phyloP scores from a whole-genome alignment of 1,140 invertebrate species.

The Hycleus phaleratus region DNA sequence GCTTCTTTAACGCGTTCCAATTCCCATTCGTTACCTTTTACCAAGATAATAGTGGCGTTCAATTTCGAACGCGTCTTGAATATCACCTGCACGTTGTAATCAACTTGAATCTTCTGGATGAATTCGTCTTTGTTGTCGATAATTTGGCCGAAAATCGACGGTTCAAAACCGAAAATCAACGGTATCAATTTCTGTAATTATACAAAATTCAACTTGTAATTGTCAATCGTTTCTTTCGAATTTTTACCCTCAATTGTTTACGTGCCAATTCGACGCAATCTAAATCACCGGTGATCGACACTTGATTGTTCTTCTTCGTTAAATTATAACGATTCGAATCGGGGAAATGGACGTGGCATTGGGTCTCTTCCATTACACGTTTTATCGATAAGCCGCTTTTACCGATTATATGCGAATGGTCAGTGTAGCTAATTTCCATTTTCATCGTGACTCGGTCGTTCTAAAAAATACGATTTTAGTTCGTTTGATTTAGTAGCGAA shows the following conservation, averaged over 20 bases:
- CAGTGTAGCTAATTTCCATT: slow-evolving; percentile 95
- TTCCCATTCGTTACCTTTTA: slow-evolving; percentile 89
- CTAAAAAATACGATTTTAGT: slow-evolving; percentile 15
- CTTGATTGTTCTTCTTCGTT: slow-evolving; percentile 93
- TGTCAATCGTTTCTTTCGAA: no score
- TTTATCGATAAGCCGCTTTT: slow-evolving; percentile 94
- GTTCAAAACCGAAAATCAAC: slow-evolving; percentile 84
- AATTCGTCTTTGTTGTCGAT: slow-evolving; percentile 71
- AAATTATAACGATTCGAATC: slow-evolving; percentile 92
- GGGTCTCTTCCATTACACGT: slow-evolving; percentile 91
- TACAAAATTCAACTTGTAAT: no score
- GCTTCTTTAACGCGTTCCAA: slow-evolving; percentile 80
- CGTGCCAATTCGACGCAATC: slow-evolving; percentile 85
- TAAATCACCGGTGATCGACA: slow-evolving; percentile 84
- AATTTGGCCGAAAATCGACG: slow-evolving; percentile 69
- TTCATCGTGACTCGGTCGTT: slow-evolving; percentile 92
- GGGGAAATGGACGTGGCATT: slow-evolving; percentile 96
- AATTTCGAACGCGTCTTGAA: slow-evolving; percentile 72
- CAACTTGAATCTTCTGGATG: slow-evolving; percentile 75
- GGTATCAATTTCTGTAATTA: slow-evolving; percentile 61
- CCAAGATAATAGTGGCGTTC: slow-evolving; percentile 72
- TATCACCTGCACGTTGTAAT: slow-evolving; percentile 82
- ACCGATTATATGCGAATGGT: slow-evolving; percentile 97
- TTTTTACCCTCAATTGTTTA: slow-evolving; percentile 58
- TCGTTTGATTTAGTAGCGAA: no score